A percentile compares a stretch with the other conserved stretches of the same genome.
Evolutionary conservation across 2,113 vertebrate species (phyloP).

Genomic region (Leptosomus discolor): DNA sequence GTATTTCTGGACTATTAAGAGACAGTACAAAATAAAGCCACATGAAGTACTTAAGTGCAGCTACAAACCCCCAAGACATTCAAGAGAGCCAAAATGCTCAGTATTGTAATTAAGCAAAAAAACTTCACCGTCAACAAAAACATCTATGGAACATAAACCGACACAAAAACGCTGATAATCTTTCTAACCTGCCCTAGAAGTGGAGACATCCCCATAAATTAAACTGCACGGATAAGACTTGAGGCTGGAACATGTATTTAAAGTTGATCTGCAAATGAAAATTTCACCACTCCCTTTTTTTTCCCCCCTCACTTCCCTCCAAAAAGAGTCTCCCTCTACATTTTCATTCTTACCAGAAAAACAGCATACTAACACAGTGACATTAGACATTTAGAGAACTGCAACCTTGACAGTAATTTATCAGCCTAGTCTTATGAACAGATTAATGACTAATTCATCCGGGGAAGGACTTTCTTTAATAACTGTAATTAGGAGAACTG

Average conservation of each 20-base stretch:
- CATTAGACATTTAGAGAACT: background rate
- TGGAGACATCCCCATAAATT: background rate
- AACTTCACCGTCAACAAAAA: background rate
- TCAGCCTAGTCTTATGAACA: background rate
- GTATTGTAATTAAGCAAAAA: background rate
- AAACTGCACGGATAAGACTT: constrained; percentile 2
- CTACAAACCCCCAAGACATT: background rate
- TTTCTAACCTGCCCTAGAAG: background rate
- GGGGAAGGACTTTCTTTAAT: background rate
- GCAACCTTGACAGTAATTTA: background rate
- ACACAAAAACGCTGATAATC: background rate
- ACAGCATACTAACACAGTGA: background rate
- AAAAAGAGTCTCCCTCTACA: background rate
- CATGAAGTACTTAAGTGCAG: background rate
- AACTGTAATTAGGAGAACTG: background rate
- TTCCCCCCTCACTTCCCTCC: background rate
- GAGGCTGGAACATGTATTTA: constrained; percentile 57
- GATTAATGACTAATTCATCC: background rate
- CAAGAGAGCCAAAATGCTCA: background rate
- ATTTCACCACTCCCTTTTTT: background rate
- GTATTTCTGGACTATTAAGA: background rate
- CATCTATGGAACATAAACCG: background rate
- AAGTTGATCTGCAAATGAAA: constrained; percentile 68
- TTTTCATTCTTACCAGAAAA: background rate
- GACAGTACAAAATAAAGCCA: background rate